phyloP scores from a whole-genome alignment of 2,888 invertebrate species.

The Leptura quadrifasciata region DNA sequence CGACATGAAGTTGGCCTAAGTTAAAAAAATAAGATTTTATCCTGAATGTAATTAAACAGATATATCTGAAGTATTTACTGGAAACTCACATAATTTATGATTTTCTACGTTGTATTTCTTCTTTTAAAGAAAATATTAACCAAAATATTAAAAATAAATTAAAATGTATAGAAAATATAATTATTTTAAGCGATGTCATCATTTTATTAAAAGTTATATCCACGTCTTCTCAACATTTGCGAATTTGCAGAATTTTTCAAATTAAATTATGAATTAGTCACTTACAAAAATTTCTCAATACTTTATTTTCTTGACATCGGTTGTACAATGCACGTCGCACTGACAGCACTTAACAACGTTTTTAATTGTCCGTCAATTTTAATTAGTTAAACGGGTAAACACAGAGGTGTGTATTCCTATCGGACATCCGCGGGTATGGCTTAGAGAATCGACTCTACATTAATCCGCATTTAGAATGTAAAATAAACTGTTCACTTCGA shows the following conservation, averaged over 20 bases:
- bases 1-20: no score
- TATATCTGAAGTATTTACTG: no score
- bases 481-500: constrained; percentile 46
- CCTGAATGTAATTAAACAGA: no score
- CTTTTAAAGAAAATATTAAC: no score
- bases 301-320: background rate
- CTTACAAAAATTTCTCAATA: background rate
- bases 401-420: constrained; percentile 13
- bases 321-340: background rate
- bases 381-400: constrained; percentile 21
- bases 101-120: no score
- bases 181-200: background rate
- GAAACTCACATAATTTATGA: no score
- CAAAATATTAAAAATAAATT: background rate
- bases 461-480: constrained; percentile 52
- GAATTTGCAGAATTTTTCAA: background rate
- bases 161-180: background rate
- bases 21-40: no score
- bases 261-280: background rate
- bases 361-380: constrained; percentile 15
- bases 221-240: background rate
- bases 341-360: background rate
- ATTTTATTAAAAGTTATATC: background rate
- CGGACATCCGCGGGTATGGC: constrained; percentile 21
- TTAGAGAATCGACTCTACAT: constrained; percentile 42